phyloP scores from a whole-genome alignment of 1,140 invertebrate species.

The Drosophila saltans region DNA sequence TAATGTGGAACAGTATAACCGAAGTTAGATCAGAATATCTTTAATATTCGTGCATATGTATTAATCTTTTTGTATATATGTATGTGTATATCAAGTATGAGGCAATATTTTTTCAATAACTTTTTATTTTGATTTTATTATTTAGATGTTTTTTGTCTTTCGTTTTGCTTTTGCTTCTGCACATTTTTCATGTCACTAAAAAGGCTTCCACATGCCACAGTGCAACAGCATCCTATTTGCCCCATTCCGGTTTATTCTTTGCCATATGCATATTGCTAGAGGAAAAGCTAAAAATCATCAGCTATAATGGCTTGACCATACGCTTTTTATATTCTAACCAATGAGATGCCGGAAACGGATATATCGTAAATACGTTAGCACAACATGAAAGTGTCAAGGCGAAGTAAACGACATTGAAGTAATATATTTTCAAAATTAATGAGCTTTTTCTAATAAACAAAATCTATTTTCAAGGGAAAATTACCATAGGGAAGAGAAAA shows the following conservation, averaged over 20 bases:
- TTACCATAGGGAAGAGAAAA: too few relatives aligned
- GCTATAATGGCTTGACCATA: not conserved
- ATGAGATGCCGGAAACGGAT: not conserved
- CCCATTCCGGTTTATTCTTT: conserved; percentile 11
- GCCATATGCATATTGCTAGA: conserved; percentile 37
- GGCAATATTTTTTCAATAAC: conserved; percentile 76
- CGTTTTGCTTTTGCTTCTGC: conserved; percentile 34
- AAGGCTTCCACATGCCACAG: conserved; percentile 54
- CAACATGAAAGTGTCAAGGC: not conserved
- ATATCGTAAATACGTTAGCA: conserved; percentile 6
- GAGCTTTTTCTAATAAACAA: not conserved
- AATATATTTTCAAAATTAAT: too few relatives aligned
- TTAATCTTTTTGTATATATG: not conserved
- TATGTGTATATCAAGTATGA: not conserved
- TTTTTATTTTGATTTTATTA: conserved; percentile 79
- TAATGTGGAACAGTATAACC: too few relatives aligned
- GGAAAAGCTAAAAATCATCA: not conserved
- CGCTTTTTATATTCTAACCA: conserved; percentile 3
- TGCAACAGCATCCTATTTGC: conserved; percentile 29
- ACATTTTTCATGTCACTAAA: conserved; percentile 81
- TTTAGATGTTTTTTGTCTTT: conserved; percentile 49
- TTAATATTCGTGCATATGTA: not conserved
- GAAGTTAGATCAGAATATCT: too few relatives aligned
- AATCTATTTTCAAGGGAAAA: too few relatives aligned
- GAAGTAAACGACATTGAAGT: too few relatives aligned